phyloP scores from a whole-genome alignment of 1,140 invertebrate genomes.

The Halesus radiatus region DNA sequence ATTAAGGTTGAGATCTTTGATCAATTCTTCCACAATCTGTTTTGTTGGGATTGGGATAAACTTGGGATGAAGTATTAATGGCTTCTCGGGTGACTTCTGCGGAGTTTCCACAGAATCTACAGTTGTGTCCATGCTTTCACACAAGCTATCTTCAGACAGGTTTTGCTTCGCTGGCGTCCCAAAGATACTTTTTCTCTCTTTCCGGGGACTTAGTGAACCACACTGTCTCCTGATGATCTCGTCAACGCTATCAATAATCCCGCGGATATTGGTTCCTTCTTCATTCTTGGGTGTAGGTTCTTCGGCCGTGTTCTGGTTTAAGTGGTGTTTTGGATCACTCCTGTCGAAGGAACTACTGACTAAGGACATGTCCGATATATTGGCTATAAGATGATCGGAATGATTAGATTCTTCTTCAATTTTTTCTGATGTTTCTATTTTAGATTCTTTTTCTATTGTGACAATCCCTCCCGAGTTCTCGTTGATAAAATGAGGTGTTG shows the following conservation, averaged over 20 bases:
- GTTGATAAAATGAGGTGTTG: neutral
- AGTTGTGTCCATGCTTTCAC: slow-evolving; percentile 2
- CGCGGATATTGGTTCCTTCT: neutral
- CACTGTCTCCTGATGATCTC: neutral
- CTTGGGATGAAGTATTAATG: neutral
- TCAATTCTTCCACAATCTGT: slow-evolving; percentile 11
- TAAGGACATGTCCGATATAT: slow-evolving; percentile 38
- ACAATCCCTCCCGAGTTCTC: neutral
- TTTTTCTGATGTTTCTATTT: neutral
- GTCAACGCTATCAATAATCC: neutral
- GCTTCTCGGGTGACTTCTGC: neutral
- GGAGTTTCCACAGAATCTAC: neutral
- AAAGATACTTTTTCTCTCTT: neutral
- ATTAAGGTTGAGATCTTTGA: neutral
- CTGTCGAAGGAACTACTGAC: slow-evolving; percentile 40
- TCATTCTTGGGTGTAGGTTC: neutral
- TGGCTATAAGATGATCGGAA: slow-evolving; percentile 25
- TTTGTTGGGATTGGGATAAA: neutral
- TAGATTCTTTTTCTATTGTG: neutral
- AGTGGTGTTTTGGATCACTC: slow-evolving; percentile 1
- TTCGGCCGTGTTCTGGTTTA: neutral
- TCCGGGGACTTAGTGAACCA: neutral
- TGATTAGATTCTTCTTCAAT: neutral
- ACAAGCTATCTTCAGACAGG: neutral
- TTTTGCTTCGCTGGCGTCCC: neutral